Percentiles rank a stretch among this genome's conserved stretches.
Evolutionary conservation across 2,797 vertebrate species (phyloP).

Genomic region (Clarias laeviceps): DNA sequence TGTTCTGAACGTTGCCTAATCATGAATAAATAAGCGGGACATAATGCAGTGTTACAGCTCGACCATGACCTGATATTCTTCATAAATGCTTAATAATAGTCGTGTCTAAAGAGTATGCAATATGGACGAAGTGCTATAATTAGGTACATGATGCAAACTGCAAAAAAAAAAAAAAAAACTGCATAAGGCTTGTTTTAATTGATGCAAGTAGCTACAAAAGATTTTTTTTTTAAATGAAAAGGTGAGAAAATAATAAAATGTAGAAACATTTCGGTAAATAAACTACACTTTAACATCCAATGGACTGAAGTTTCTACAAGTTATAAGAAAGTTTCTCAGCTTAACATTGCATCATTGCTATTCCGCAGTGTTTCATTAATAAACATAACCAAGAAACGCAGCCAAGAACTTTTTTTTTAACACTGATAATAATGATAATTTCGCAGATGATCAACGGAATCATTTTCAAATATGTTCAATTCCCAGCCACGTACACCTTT

Average conservation of each 20-base stretch:
- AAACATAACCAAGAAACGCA: background rate
- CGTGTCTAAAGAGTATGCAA: background rate
- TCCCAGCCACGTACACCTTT: background rate
- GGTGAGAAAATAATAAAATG: background rate
- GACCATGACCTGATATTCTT: background rate
- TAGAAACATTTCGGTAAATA: background rate
- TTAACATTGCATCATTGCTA: background rate
- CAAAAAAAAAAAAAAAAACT: background rate
- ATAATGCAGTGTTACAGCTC: background rate
- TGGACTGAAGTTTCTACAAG: background rate
- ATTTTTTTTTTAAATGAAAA: background rate
- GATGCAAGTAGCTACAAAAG: background rate
- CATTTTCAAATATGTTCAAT: background rate
- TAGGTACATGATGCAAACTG: no score
- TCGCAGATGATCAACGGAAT: no score
- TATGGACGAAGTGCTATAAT: background rate
- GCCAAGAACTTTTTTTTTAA: no score
- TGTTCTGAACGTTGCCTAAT: conserved; percentile 7
- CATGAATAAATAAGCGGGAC: conserved; percentile 18
- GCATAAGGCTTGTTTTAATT: background rate
- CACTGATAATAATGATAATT: no score
- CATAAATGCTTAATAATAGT: conserved; percentile 2
- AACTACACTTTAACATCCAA: background rate
- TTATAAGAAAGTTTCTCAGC: background rate
- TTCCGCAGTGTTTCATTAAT: background rate